These are phyloP conservation scores for Bicyclus anynana DNA, from an alignment of 1,140 invertebrate genomes.

Conservation along the genomic window DNA sequence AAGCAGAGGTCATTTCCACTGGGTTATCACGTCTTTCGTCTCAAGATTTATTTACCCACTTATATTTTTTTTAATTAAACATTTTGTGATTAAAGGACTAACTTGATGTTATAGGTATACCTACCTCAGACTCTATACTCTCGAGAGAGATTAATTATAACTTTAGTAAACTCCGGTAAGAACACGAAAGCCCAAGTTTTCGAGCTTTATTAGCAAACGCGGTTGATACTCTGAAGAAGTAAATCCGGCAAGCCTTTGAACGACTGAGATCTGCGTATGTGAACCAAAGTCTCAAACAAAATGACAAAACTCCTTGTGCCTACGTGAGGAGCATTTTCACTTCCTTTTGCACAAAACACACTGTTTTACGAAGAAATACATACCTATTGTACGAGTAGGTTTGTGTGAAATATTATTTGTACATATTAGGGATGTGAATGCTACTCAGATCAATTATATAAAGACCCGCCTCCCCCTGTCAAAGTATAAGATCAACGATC, in stretches of 20 bases:
- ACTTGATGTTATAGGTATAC: neutral
- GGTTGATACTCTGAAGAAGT: conserved; percentile 35
- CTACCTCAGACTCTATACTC: neutral
- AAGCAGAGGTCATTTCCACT: too few relatives aligned
- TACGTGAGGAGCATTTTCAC: conserved; percentile 62
- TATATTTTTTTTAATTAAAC: neutral
- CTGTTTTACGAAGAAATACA: neutral
- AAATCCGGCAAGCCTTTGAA: conserved; percentile 40
- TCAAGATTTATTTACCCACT: too few relatives aligned
- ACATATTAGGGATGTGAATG: too few relatives aligned
- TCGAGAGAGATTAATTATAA: conserved; percentile 29
- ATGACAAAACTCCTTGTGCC: conserved; percentile 55
- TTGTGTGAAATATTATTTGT: too few relatives aligned
- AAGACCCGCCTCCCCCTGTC: too few relatives aligned
- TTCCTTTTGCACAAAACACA: conserved; percentile 35
- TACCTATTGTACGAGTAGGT: too few relatives aligned
- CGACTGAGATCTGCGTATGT: conserved; percentile 51
- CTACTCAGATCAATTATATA: too few relatives aligned
- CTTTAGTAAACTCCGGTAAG: conserved; percentile 33
- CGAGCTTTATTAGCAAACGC: conserved; percentile 45
- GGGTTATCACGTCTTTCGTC: too few relatives aligned
- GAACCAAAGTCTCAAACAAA: conserved; percentile 47
- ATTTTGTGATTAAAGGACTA: neutral
- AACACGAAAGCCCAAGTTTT: conserved; percentile 36
- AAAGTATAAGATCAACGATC: too few relatives aligned